Evolutionary conservation across 2,113 vertebrate species (phyloP), one percentile per base, ranked within the genome.

Genomic region (Pelodiscus sinensis): DNA sequence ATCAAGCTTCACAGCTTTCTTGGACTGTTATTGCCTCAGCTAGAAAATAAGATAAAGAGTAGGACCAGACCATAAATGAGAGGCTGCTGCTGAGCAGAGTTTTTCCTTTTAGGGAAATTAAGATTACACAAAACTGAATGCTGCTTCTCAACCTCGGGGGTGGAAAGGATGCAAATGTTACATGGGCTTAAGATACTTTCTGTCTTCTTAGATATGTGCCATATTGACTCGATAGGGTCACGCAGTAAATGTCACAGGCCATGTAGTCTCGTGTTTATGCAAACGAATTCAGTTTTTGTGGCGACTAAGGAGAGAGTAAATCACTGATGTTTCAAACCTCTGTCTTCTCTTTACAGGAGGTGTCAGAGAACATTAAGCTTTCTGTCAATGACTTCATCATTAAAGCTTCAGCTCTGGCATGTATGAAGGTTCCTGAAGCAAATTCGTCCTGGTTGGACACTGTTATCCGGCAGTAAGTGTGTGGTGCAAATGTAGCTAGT

Each of bases 381-480:
- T 99, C 99, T 44, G 99, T 99, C 93, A 99, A 99, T 82, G 99
- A 99, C 95, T 99, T 99, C 96, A 98, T 99, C 94, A 99, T 99
- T 95, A 99, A 99, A 98, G 99, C 99, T 93, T 98, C 99, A 9
- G 99, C 99, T 90, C 94, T 99, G 97, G 98, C 99, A 2, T 99
- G 99, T 97, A 97, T 99, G 95, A 99, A 99, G 97, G 99, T 99
- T 82, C 99, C 99, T 1, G 99, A 99, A 97, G 99, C 98, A 84
- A 99, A 99, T 97, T 99, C 99, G 65, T 99, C 99, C 7, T 99
- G 99, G 99, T 82, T 99, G 98, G 99, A 99, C 96, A 99, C 99
- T 1, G 98, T 99, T 87, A 99, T 99, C 92, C 98, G 99, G 91
- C 99, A 99, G 99, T 99, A 97, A 99, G 99, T 99, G 91, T 57